phyloP scores from a whole-genome alignment of 2,797 vertebrate genomes.

The Peromyscus melanophrys region DNA sequence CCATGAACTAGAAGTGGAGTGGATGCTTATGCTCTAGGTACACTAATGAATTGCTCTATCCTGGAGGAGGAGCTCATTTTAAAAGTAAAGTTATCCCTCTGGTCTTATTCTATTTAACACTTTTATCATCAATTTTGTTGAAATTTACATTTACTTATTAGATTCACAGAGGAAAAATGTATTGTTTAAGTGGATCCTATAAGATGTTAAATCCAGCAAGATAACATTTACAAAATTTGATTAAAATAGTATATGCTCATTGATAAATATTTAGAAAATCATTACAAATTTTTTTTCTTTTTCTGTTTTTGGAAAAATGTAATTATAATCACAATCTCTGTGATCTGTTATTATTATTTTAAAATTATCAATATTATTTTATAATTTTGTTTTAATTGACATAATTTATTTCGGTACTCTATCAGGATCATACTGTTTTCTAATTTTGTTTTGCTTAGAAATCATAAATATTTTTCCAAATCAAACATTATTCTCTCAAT shows the following conservation, averaged over 20 bases:
- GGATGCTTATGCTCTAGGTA: neutral
- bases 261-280: slow-evolving; percentile 50
- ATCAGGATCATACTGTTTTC: neutral
- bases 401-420: slow-evolving; percentile 7
- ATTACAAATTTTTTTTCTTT: slow-evolving; percentile 16
- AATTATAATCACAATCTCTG: slow-evolving; percentile 20
- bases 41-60: neutral
- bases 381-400: neutral
- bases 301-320: slow-evolving; percentile 45
- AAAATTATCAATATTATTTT: slow-evolving; percentile 57
- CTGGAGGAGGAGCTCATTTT: neutral
- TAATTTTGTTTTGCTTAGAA: slow-evolving; percentile 54
- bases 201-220: slow-evolving; percentile 25
- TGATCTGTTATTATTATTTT: neutral
- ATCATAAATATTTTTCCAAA: slow-evolving; percentile 33
- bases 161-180: slow-evolving; percentile 47
- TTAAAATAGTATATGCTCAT: slow-evolving; percentile 27
- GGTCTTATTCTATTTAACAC: slow-evolving; percentile 4
- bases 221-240: slow-evolving; percentile 32
- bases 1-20: slow-evolving; percentile 28
- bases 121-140: slow-evolving; percentile 58
- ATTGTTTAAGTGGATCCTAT: slow-evolving; percentile 24
- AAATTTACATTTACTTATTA: slow-evolving; percentile 57
- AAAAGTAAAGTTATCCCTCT: neutral
- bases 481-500: slow-evolving; percentile 36